These are phyloP conservation scores for Chromoteleia sp. DNA, from an alignment of 2,888 invertebrate species.

Conservation along the genomic window DNA sequence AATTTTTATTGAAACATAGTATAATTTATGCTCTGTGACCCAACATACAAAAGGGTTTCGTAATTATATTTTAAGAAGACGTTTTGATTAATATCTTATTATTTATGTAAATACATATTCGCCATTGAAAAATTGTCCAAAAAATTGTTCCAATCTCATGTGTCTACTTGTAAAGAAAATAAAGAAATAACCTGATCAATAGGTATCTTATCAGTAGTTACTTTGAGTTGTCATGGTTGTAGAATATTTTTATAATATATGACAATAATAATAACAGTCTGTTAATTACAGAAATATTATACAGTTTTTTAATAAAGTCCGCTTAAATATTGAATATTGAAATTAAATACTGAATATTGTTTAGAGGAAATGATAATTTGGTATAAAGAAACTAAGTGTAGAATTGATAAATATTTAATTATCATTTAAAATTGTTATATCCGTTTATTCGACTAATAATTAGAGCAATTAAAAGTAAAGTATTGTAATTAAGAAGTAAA, in stretches of 20 bases:
- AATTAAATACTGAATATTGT: constrained; percentile 6
- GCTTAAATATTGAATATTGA: constrained; percentile 10
- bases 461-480: constrained; percentile 8
- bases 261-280: constrained; percentile 42
- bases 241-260: constrained; percentile 36
- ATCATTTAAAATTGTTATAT: constrained; percentile 17
- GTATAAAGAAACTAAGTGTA: background rate
- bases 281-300: constrained; percentile 9
- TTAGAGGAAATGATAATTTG: constrained; percentile 16
- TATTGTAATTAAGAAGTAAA: constrained; percentile 32
- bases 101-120: constrained; percentile 15
- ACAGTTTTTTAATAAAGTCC: constrained; percentile 11
- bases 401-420: constrained; percentile 14
- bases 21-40: constrained; percentile 29
- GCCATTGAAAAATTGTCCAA: constrained; percentile 10
- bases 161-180: background rate
- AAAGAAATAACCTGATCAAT: constrained; percentile 4
- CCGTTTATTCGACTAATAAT: constrained; percentile 7
- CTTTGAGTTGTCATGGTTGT: constrained; percentile 14
- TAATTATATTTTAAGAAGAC: constrained; percentile 7
- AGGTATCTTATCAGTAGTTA: constrained; percentile 4
- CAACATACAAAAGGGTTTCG: constrained; percentile 25
- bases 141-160: constrained; percentile 13
- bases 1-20: constrained; percentile 26
- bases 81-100: constrained; percentile 2